Percentiles rank a stretch among this genome's conserved stretches.
phyloP scores from a whole-genome alignment of 2,888 invertebrate genomes.

The Nomada hirtipes region DNA sequence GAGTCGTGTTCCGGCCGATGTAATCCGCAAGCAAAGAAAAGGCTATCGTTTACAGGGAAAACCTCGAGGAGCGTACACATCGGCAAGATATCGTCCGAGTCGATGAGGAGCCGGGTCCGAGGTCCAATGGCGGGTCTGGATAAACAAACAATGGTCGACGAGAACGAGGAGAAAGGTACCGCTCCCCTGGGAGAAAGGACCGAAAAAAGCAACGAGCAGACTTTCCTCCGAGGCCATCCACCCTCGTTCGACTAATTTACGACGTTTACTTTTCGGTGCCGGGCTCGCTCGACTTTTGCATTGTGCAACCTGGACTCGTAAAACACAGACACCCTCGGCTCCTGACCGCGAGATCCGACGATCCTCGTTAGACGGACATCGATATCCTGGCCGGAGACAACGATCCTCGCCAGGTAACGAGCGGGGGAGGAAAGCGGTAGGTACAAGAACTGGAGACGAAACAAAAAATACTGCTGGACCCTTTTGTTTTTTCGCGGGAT shows the following conservation, averaged over 20 bases:
- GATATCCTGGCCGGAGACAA: conserved; percentile 40
- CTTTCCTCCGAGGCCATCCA: conserved; percentile 26
- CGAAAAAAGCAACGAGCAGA: conserved; percentile 36
- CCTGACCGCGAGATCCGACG: conserved; percentile 43
- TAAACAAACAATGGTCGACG: conserved; percentile 45
- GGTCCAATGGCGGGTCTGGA: neutral
- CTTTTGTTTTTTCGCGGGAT: conserved; percentile 25
- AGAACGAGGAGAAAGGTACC: conserved; percentile 43
- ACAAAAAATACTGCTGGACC: neutral
- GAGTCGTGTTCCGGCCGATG: too few relatives aligned
- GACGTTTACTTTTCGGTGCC: conserved; percentile 36
- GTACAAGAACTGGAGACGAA: too few relatives aligned
- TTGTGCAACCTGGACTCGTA: conserved; percentile 59
- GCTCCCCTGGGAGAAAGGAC: conserved; percentile 39
- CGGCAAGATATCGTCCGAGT: neutral
- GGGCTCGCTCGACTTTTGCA: conserved; percentile 31
- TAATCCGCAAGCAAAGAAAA: neutral
- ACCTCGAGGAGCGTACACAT: neutral
- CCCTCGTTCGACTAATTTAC: conserved; percentile 50
- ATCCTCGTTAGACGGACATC: conserved; percentile 59
- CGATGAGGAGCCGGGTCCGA: conserved; percentile 5
- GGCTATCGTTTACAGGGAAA: neutral
- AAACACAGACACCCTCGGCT: conserved; percentile 47
- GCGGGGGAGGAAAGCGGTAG: neutral
- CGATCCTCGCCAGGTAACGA: conserved; percentile 16